Percentiles rank a stretch among this genome's conserved stretches.
Evolutionary conservation across 2,113 vertebrate species (phyloP).

Genomic region (Zeus faber): DNA sequence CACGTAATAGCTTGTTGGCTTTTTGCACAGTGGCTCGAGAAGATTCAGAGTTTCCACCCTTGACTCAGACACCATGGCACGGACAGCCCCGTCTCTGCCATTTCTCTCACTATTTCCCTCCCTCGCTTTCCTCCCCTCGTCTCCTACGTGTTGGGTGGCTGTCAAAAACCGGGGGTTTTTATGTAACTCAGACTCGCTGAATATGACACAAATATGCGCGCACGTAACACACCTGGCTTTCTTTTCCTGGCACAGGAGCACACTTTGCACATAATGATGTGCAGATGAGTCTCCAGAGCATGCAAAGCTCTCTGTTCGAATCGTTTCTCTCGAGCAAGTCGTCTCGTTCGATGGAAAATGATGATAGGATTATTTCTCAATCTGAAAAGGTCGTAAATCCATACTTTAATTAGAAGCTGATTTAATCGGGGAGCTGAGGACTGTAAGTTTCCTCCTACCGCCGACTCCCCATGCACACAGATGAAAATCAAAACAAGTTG

Average conservation of each 20-base stretch:
- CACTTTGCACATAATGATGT: constrained; percentile 10
- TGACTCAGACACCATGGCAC: constrained; percentile 54
- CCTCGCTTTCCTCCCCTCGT: background rate
- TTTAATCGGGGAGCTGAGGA: constrained; percentile 7
- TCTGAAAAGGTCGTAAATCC: constrained; percentile 39
- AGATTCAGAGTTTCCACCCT: constrained; percentile 77
- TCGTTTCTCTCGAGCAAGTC: too few species aligned
- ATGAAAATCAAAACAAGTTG: constrained; percentile 22
- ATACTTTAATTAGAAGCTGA: constrained; percentile 26
- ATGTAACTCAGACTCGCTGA: constrained; percentile 25
- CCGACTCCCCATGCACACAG: constrained; percentile 9
- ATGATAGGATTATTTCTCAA: constrained; percentile 34
- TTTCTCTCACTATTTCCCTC: constrained; percentile 8
- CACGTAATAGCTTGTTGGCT: constrained; percentile 67
- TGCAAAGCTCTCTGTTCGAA: constrained; percentile 9
- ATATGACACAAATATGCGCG: constrained; percentile 4
- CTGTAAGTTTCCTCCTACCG: constrained; percentile 30
- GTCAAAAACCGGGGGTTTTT: constrained; percentile 34
- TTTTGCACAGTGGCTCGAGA: constrained; percentile 67
- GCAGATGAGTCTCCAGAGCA: constrained; percentile 31
- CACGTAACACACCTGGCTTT: constrained; percentile 18
- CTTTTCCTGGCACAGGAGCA: background rate
- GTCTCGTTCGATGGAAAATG: constrained; percentile 24
- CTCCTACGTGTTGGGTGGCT: constrained; percentile 11
- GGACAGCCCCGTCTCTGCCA: constrained; percentile 15